Percentiles rank a stretch among this genome's conserved stretches.
phyloP scores from a whole-genome alignment of 2,797 vertebrate species.

The Danio kyathit region DNA sequence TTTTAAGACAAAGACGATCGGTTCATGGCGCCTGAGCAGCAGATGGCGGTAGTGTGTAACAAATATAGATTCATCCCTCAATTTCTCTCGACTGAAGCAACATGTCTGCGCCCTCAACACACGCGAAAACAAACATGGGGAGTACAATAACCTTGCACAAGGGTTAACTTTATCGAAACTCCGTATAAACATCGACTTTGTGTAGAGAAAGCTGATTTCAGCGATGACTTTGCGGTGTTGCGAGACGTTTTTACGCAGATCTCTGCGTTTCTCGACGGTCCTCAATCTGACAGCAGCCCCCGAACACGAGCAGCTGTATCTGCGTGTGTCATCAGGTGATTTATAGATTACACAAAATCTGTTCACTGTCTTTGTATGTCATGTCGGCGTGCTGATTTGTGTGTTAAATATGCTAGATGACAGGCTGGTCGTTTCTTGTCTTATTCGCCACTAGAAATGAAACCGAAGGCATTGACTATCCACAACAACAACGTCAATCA shows the following conservation, averaged over 20 bases:
- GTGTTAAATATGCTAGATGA: not conserved
- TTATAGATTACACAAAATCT: slow-evolving; percentile 15
- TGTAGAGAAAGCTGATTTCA: not conserved
- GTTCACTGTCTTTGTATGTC: not conserved
- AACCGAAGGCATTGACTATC: not conserved
- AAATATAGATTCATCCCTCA: not conserved
- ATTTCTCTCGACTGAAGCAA: slow-evolving; percentile 61
- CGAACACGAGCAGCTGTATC: slow-evolving; percentile 66
- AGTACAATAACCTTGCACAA: slow-evolving; percentile 38
- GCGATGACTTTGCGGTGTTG: slow-evolving; percentile 72
- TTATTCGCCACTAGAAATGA: not conserved
- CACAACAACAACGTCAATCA: not conserved
- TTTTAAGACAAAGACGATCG: too few species aligned
- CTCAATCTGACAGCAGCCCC: slow-evolving; percentile 24
- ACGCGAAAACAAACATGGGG: slow-evolving; percentile 65
- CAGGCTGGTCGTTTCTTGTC: not conserved
- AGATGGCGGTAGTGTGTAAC: slow-evolving; percentile 66
- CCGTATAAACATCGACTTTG: fast-evolving
- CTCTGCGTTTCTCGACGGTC: slow-evolving; percentile 43
- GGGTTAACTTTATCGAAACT: not conserved
- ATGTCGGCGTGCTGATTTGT: too few species aligned
- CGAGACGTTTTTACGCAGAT: slow-evolving; percentile 56
- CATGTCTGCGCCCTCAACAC: slow-evolving; percentile 71
- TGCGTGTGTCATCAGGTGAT: slow-evolving; percentile 69
- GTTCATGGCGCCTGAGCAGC: slow-evolving; percentile 45